Evolutionary conservation across 2,888 invertebrate genomes (phyloP), one percentile per base, ranked within the genome.

Genomic region (Apodemia mormo): DNA sequence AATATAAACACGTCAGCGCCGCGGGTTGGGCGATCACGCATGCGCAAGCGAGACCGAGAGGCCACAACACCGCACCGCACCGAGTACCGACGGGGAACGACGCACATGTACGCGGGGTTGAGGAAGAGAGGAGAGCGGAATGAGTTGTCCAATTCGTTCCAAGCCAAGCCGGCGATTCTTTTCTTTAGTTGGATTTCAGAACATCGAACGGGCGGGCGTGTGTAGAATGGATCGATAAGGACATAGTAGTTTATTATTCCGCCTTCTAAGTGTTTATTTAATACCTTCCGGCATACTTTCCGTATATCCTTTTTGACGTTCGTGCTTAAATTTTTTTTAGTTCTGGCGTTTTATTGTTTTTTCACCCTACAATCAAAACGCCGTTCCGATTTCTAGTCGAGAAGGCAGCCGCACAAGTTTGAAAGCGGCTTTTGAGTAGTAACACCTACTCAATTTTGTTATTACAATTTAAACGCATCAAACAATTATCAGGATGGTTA

Each of bases 211-310:
- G 93, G 89, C 92, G 92, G 93, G 93, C 92, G 92, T 92, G 92
- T 91, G 81, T 89, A 90, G 92, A 82, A 93, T 93, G 93, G 93
- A 92, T 90, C 91, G 92, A 83, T 93, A 92, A 87, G 80, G 84
- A 89, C 92, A 94, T 93, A 93, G 93, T 94, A 89, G 89, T 92
- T 22, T 94, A 94, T 92, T 87, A 94, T 90, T 92, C 91, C 94
- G 93, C 88, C 92, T 92, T 92, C 91, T 89, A 89, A 75, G 92
- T 92, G 92, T 92, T 92, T 92, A 89, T 92, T 80, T 80, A 77
- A 88, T 87, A 87, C 89, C 89, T 86, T 92, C 87, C 84, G 89
- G 85, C 87, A 90, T 83, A 90, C 80, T 89, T 86, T 86, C 84
- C 85, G 84, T 84, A 84, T 85, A 90, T 90, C 90, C 90, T 92